Evolutionary conservation across 1,140 invertebrate genomes (phyloP), one percentile per base, ranked within the genome.

Genomic region (Anthonomus grandis): DNA sequence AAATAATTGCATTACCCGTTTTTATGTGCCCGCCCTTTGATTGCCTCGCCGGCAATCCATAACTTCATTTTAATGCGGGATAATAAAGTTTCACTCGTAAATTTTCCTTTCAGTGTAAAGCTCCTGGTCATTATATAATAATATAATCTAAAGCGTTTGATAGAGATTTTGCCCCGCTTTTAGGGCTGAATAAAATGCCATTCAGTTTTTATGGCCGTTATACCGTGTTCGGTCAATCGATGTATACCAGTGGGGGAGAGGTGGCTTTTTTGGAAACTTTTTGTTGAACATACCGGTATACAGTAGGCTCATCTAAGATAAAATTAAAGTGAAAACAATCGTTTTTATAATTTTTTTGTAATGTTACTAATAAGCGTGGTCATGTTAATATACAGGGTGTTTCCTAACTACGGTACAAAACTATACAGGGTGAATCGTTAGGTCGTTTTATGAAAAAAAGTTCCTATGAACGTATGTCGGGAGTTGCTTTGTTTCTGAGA

Each of bases 131-230:
- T 68, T 66, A 68, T 66, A 61, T 68, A n/a, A n/a, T n/a, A n/a
- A n/a, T n/a, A 65, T 65, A 52, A 64, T 64, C 66, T 66, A 66
- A 64, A 67, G 60, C 64, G 57, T 64, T 62, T 64, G 62, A 64
- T 64, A 60, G 64, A 64, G 63, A 64, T 66, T 64, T 51, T 58
- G 31, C 17, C 27, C 27, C 8, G 56, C 58, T 66, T 59, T 68
- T 68, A 63, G 55, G 59, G 51, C 25, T 53, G 65, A 69, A 68
- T 68, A 68, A 69, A 69, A 68, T 66, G 64, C 67, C 59, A 68
- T 68, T n/a, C n/a, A n/a, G 68, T 68, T 69, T 69, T 69, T 65
- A 68, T 65, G 66, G 61, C 67, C n/a, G n/a, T n/a, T n/a, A n/a
- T n/a, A n/a, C n/a, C n/a, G n/a, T n/a, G n/a, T n/a, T n/a, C n/a